Percentiles rank a stretch among this genome's conserved stretches.
Conservation (phyloP, 2,797 vertebrate genomes). For the Lacerta bilineata region DNA sequence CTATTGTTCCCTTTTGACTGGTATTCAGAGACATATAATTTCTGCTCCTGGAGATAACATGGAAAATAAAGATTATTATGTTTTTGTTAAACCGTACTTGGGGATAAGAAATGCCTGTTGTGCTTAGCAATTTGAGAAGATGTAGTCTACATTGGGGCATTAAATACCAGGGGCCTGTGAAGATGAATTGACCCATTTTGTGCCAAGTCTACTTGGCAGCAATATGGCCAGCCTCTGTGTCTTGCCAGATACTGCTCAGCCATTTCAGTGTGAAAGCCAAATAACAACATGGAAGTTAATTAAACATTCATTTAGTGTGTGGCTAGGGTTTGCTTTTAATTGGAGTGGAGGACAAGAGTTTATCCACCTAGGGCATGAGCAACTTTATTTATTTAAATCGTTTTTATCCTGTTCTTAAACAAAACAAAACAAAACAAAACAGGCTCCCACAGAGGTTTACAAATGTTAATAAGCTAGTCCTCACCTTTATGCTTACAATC, state of each 20-base stretch:
- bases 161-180: slow-evolving; percentile 63
- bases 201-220: slow-evolving; percentile 71
- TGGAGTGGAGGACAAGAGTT: slow-evolving; percentile 22
- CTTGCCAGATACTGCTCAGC: slow-evolving; percentile 66
- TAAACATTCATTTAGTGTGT: slow-evolving; percentile 60
- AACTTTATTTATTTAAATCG: not conserved
- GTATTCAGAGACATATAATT: not conserved
- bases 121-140: slow-evolving; percentile 54
- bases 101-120: not conserved
- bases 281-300: slow-evolving; percentile 71
- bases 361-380: not conserved
- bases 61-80: too few species aligned
- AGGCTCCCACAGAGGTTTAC: too few species aligned
- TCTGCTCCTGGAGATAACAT: not conserved
- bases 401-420: not conserved
- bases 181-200: slow-evolving; percentile 65
- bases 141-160: slow-evolving; percentile 54
- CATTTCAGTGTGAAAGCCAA: slow-evolving; percentile 63
- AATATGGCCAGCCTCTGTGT: slow-evolving; percentile 43
- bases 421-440: too few species aligned
- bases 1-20: not conserved
- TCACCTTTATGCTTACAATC: too few species aligned
- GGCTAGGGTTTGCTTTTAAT: slow-evolving; percentile 48
- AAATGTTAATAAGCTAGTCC: too few species aligned
- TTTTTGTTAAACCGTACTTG: not conserved